Evolutionary conservation across 2,113 vertebrate genomes (phyloP), one percentile per base, ranked within the genome.

Genomic region (Colistium nudipinnis): DNA sequence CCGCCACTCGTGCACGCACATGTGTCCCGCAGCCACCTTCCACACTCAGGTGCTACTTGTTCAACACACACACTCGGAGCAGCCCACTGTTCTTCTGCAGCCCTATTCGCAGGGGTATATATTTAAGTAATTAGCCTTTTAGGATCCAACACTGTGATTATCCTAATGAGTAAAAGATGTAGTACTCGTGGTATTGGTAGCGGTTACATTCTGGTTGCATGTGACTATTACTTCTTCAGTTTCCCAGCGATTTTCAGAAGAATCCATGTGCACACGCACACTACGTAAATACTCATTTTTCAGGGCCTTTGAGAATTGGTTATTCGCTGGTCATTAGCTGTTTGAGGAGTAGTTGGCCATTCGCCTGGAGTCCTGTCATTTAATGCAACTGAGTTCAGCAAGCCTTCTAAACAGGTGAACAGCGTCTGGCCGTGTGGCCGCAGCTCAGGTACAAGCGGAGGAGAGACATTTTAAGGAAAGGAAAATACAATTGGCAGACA

Each of bases 31-130:
- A 64, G 70, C 59, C 25, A 11, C 20, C 56, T 67, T 44, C n/a
- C n/a, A 61, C n/a, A 9, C 60, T n/a, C 80, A 83, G 69, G 74
- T 83, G 57, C 10, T 47, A 0, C n/a, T 36, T 4, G 0, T 41
- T 28, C 24, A 19, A 20, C 11, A 33, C 14, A 35, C n/a, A 52
- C 48, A 43, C 39, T n/a, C 2, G 16, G 43, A 3, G 48, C 41
- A 43, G 22, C 31, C 66, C 19, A 27, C 24, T 33, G 35, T 20
- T 62, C 2, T 1, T 11, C 63, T 53, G 30, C 36, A 61, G 20
- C 8, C 12, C 27, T 35, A 33, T 49, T 67, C 39, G 22, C 28
- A 36, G 30, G 51, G 25, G 6, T 22, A 13, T 22, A 13, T 54
- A 30, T 69, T 65, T 22, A 59, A 2, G 39, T 53, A 43, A 78